Conservation (phyloP, 2,797 vertebrate genomes). For the Siniperca obscura region DNA sequence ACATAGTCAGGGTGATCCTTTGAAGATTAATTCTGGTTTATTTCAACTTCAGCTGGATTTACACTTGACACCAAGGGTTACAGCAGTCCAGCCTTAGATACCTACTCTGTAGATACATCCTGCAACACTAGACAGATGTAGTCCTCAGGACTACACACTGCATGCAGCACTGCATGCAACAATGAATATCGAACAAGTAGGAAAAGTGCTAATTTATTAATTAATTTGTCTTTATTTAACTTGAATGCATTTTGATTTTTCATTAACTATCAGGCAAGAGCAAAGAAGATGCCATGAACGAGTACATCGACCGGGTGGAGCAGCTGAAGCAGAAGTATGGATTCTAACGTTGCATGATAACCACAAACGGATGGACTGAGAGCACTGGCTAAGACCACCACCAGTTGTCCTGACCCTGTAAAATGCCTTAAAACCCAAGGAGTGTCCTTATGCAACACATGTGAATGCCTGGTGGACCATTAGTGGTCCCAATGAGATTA, state of each 20-base stretch:
- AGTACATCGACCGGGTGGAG: constrained; percentile 80
- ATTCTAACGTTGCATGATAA: constrained; percentile 32
- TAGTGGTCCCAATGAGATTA: neutral
- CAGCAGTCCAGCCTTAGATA: no score
- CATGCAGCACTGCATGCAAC: neutral
- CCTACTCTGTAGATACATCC: no score
- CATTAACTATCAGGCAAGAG: constrained; percentile 83
- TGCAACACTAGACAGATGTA: no score
- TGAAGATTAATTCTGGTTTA: no score
- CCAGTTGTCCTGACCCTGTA: neutral
- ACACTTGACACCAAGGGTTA: no score
- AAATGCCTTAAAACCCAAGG: constrained; percentile 49
- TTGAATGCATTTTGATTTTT: neutral
- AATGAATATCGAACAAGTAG: neutral
- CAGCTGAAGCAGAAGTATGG: constrained; percentile 81
- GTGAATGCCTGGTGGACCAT: neutral
- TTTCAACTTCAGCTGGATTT: no score
- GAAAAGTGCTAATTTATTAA: neutral
- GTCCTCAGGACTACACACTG: neutral
- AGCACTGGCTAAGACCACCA: neutral
- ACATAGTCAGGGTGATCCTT: no score
- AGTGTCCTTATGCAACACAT: constrained; percentile 9
- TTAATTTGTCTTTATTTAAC: neutral
- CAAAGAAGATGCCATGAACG: constrained; percentile 89
- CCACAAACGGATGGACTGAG: neutral